Base-by-base conservation (phyloP, 1,140 invertebrate genomes). In the Uloborus diversus region DNA sequence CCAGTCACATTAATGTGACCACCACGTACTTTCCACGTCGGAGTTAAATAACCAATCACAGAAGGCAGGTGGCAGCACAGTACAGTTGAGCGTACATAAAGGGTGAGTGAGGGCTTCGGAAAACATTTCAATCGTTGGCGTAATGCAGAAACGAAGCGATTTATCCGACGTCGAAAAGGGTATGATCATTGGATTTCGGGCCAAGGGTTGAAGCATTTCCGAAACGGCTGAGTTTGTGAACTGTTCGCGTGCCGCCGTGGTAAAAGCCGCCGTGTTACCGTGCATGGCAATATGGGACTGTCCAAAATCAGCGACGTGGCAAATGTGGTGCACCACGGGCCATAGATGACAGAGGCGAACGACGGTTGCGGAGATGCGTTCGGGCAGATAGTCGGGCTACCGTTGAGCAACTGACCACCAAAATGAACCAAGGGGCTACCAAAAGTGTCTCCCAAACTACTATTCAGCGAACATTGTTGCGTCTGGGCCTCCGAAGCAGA, bases 401-500 rank as follows among this genome's bases (percentile, higher is more conserved):
- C 25, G 13, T 61, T 27, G 57, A 25, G 57, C 57, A 61, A 61
- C 30, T 61, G 4, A 61, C 57, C 30, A 5, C 30, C 57, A 4
- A 27, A 27, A 61, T 27, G 57, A 61, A 25, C 57, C 57, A 61
- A 32, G 57, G 57, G 9, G 13, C 30, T 27, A 20, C 57, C 4
- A 32, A 27, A 4, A 61, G 57, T 61, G 30, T 61, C 4, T 61
- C 57, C 57, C 4, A 4, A 61, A 61, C 4, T 4, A 61, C 14
- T 7, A 20, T 27, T 27, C 27, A 61, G 57, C 14, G n/a, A 61
- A 61, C 14, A 27, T 32, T 61, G 25, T 27, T 61, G 57, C 14
- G 57, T 61, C 25, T 61, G 57, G 27, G 57, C 25, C 57, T 61
- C 14, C 57, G 57, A 20, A 61, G 57, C 57, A 61, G 57, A 61